A percentile compares a stretch with the other conserved stretches of the same genome.
phyloP scores from a whole-genome alignment of 1,140 invertebrate species.

The Drosophila nebulosa region DNA sequence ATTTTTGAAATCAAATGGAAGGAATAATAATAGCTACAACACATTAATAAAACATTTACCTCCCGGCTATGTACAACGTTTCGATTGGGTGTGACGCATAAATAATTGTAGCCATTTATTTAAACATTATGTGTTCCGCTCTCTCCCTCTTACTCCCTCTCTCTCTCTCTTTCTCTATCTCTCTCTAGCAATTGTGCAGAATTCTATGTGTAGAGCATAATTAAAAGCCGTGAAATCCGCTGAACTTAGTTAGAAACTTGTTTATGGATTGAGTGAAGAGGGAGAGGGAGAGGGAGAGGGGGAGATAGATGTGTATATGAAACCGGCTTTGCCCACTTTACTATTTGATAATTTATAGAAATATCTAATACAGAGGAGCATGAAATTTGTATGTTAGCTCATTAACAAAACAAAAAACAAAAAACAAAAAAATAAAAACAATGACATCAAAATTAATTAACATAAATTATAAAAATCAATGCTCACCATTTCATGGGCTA shows the following conservation, averaged over 20 bases:
- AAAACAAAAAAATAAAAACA: slow-evolving; percentile 3
- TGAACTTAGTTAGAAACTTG: slow-evolving; percentile 34
- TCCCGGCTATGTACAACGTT: neutral
- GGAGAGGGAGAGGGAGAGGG: too few relatives aligned
- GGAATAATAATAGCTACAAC: slow-evolving; percentile 46
- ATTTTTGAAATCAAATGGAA: slow-evolving; percentile 8
- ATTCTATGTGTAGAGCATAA: slow-evolving; percentile 44
- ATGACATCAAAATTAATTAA: slow-evolving; percentile 9
- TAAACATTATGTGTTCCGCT: slow-evolving; percentile 31
- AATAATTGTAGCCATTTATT: slow-evolving; percentile 52
- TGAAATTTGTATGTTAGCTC: neutral
- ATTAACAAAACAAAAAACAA: slow-evolving; percentile 4
- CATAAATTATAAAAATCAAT: slow-evolving; percentile 47
- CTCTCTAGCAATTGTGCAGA: slow-evolving; percentile 35
- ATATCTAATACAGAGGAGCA: neutral
- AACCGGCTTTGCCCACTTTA: neutral
- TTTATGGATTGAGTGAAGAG: slow-evolving; percentile 34
- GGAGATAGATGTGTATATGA: too few relatives aligned
- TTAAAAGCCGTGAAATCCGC: slow-evolving; percentile 48
- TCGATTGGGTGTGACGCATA: slow-evolving; percentile 56
- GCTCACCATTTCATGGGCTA: slow-evolving; percentile 29
- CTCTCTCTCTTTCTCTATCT: too few relatives aligned
- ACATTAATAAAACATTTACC: slow-evolving; percentile 50
- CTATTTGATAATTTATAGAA: neutral
- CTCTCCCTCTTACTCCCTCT: neutral